Percentiles rank a stretch among this genome's conserved stretches.
phyloP scores from a whole-genome alignment of 2,888 invertebrate genomes.

The Cetonia aurata region DNA sequence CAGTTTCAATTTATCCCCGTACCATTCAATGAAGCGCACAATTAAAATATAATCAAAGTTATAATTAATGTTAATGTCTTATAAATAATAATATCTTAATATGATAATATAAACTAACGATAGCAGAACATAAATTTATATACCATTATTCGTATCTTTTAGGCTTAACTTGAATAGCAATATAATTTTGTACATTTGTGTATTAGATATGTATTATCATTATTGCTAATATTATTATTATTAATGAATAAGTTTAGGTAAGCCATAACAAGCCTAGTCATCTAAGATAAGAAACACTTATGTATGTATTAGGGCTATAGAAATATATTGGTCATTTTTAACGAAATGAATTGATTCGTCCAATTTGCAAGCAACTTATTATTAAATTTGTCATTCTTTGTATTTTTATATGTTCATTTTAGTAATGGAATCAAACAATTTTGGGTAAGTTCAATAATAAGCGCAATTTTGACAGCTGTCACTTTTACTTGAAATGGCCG shows the following conservation, averaged over 20 bases:
- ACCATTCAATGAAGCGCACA: conserved; percentile 29
- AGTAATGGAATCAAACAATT: too few relatives aligned
- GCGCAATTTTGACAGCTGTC: too few relatives aligned
- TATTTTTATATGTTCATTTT: too few relatives aligned
- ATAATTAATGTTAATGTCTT: conserved; percentile 18
- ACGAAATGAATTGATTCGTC: too few relatives aligned
- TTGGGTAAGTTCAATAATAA: too few relatives aligned
- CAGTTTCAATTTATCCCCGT: too few relatives aligned
- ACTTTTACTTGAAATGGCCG: background rate
- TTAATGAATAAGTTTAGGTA: background rate
- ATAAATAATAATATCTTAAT: too few relatives aligned
- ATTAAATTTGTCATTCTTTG: too few relatives aligned
- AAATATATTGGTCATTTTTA: background rate
- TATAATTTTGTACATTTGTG: conserved; percentile 18
- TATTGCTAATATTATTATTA: background rate
- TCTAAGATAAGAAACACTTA: too few relatives aligned
- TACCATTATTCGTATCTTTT: background rate
- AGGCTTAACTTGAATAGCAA: conserved; percentile 27
- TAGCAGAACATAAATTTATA: background rate
- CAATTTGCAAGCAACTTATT: too few relatives aligned
- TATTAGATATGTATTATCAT: background rate
- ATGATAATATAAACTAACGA: conserved; percentile 8
- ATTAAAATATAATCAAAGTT: conserved; percentile 36
- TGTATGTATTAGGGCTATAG: background rate
- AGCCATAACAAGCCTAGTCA: too few relatives aligned